These are phyloP conservation scores for Synanceia verrucosa DNA, from an alignment of 2,797 vertebrate genomes.

Conservation along the genomic window DNA sequence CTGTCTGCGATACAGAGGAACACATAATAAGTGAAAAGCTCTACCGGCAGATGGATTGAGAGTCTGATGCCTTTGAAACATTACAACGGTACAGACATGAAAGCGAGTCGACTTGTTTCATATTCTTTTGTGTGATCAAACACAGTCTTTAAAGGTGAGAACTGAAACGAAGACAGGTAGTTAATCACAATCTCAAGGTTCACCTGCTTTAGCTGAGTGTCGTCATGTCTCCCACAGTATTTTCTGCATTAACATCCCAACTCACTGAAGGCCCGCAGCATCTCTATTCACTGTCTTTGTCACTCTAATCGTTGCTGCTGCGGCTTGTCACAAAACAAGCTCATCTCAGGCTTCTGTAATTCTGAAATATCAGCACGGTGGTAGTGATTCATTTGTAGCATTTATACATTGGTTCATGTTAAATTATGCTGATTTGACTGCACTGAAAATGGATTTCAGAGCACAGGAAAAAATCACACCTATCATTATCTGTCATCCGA, in stretches of 20 bases:
- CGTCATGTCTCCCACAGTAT: constrained; percentile 12
- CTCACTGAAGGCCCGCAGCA: background rate
- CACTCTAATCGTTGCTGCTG: background rate
- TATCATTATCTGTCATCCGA: background rate
- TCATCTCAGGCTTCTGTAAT: background rate
- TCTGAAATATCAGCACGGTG: constrained; percentile 5
- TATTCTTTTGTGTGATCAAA: constrained; percentile 60
- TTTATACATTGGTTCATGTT: background rate
- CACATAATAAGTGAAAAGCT: constrained; percentile 55
- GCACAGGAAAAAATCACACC: background rate
- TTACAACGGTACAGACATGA: constrained; percentile 53
- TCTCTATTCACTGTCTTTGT: background rate
- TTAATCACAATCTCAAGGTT: constrained; percentile 23
- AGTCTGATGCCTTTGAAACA: constrained; percentile 52
- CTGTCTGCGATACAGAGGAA: constrained; percentile 54
- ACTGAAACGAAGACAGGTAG: constrained; percentile 5
- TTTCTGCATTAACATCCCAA: constrained; percentile 1
- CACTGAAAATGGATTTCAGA: constrained; percentile 6
- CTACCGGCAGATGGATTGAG: constrained; percentile 27
- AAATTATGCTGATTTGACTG: constrained; percentile 3
- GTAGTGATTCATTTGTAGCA: background rate
- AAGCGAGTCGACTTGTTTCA: constrained; percentile 55
- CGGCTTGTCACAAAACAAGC: background rate
- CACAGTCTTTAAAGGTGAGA: constrained; percentile 49
- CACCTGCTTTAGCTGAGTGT: constrained; percentile 6